Evolutionary conservation across 1,140 invertebrate genomes (phyloP).

Genomic region (Pseudobourletiella spinata): DNA sequence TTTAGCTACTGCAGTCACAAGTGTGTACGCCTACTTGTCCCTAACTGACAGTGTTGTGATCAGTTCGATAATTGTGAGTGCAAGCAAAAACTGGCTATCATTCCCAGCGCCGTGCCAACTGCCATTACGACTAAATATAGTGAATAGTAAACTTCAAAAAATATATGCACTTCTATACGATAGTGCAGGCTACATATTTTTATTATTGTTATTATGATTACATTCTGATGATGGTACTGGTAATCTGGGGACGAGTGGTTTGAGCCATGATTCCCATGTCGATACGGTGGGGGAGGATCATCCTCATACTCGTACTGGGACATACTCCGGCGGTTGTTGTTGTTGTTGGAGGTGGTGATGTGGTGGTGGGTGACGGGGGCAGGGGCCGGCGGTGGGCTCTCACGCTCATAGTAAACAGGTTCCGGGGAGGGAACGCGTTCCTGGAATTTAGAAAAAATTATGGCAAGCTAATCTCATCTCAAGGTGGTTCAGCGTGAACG

Average conservation of each 20-base stretch:
- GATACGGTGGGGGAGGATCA: constrained; percentile 16
- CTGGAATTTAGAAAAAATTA: constrained; percentile 1
- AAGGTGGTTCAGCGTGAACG: too few species aligned
- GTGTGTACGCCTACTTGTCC: too few species aligned
- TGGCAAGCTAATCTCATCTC: too few species aligned
- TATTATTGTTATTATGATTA: constrained; percentile 9
- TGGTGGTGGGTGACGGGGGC: not conserved
- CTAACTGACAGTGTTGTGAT: too few species aligned
- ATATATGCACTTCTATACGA: too few species aligned
- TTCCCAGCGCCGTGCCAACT: too few species aligned
- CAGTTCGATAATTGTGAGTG: too few species aligned
- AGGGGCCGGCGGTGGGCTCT: constrained; percentile 26
- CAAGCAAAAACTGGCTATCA: too few species aligned
- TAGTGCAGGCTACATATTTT: not conserved
- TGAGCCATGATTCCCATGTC: constrained; percentile 11
- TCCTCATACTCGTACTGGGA: constrained; percentile 25
- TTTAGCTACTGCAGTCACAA: too few species aligned
- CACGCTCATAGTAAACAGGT: constrained; percentile 25
- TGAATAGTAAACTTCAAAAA: too few species aligned
- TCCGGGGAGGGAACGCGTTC: constrained; percentile 27
- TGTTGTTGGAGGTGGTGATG: not conserved
- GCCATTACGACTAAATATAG: too few species aligned
- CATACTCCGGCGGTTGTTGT: not conserved
- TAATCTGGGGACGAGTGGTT: constrained; percentile 23
- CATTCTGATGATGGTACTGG: constrained; percentile 26